Evolutionary conservation across 2,888 invertebrate genomes (phyloP).

Genomic region (Acanthoscelides obtectus): DNA sequence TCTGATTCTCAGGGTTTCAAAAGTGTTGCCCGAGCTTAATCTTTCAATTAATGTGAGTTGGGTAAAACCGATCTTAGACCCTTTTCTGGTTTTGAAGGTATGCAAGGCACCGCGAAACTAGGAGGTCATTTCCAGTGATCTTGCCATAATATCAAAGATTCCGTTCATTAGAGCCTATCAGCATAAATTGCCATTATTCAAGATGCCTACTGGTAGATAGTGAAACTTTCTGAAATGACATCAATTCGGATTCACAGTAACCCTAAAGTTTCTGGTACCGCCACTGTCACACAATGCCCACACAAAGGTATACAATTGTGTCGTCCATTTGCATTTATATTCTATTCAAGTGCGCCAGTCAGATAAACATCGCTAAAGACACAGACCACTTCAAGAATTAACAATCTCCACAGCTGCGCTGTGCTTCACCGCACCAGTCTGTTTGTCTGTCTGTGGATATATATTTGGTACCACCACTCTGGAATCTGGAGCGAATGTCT

Average conservation of each 20-base stretch:
- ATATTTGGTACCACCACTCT: background rate
- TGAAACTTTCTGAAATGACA: too few relatives aligned
- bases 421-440: background rate
- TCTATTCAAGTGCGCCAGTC: constrained; percentile 44
- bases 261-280: background rate
- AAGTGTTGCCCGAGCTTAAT: too few relatives aligned
- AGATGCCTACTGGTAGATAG: too few relatives aligned
- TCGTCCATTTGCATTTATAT: constrained; percentile 48
- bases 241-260: constrained; percentile 15
- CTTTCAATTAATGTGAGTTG: too few relatives aligned
- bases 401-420: constrained; percentile 29
- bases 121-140: too few relatives aligned
- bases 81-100: too few relatives aligned
- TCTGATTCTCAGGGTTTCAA: too few relatives aligned
- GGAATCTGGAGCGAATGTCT: background rate
- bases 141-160: too few relatives aligned
- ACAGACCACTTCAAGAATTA: constrained; percentile 43
- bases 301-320: constrained; percentile 47
- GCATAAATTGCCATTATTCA: too few relatives aligned
- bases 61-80: too few relatives aligned
- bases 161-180: too few relatives aligned
- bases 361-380: constrained; percentile 45
- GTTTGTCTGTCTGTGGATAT: background rate
- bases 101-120: too few relatives aligned
- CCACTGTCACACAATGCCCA: constrained; percentile 36